A percentile compares a stretch with the other conserved stretches of the same genome.
phyloP scores from a whole-genome alignment of 2,888 invertebrate genomes.

The Didymodactylos carnosus region DNA sequence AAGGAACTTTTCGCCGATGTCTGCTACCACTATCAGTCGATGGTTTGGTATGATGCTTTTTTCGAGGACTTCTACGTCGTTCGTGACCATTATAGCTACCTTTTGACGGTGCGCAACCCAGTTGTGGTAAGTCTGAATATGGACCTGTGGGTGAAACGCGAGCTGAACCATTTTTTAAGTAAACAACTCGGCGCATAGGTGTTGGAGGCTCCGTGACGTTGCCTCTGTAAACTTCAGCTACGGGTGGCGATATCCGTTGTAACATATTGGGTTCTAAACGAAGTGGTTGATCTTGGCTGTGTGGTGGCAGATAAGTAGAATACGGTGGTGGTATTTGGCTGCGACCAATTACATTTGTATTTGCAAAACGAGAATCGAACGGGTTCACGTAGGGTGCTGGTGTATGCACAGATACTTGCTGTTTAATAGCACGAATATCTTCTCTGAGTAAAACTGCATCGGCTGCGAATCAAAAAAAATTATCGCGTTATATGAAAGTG shows the following conservation, averaged over 20 bases:
- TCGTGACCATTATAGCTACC: background rate
- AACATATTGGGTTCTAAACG: background rate
- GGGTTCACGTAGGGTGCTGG: no score
- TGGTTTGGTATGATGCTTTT: background rate
- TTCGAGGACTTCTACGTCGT: background rate
- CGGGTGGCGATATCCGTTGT: background rate
- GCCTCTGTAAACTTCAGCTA: background rate
- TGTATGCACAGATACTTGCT: background rate
- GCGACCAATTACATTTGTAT: no score
- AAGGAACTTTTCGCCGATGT: background rate
- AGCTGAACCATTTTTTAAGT: background rate
- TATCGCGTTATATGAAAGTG: no score
- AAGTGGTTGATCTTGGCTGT: background rate
- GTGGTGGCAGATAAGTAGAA: no score
- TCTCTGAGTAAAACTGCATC: background rate
- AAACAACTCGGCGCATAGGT: background rate
- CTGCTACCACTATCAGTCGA: background rate
- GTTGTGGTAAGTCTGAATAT: background rate
- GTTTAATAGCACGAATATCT: background rate
- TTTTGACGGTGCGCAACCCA: background rate
- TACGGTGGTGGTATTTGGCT: no score
- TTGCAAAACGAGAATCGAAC: no score
- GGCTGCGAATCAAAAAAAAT: no score
- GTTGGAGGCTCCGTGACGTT: background rate
- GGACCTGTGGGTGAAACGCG: background rate